Percentiles rank a stretch among this genome's conserved stretches.
phyloP scores from a whole-genome alignment of 2,888 invertebrate species.

The Dendrolimus pini region DNA sequence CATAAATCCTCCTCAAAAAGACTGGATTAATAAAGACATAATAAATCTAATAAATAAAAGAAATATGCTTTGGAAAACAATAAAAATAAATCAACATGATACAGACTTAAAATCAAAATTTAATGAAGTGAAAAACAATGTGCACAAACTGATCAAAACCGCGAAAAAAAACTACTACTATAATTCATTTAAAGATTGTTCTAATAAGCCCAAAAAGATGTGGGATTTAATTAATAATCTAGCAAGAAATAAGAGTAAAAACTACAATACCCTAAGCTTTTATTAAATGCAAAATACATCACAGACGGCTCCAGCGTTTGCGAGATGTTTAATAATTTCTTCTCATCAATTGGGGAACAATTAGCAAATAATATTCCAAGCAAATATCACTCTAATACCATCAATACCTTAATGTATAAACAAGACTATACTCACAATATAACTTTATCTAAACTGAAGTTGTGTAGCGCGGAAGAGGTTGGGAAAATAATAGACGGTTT shows the following conservation, averaged over 20 bases:
- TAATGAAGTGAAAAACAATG: constrained; percentile 1
- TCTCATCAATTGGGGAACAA: no score
- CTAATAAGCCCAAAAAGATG: constrained; percentile 7
- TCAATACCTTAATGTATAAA: neutral
- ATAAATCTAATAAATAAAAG: constrained; percentile 10
- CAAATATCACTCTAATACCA: no score
- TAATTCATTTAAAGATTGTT: constrained; percentile 4
- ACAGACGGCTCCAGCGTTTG: no score
- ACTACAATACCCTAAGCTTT: no score
- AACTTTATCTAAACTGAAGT: no score
- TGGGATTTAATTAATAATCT: constrained; percentile 7
- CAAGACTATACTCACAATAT: neutral
- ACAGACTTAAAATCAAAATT: constrained; percentile 3
- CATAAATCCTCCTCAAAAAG: constrained; percentile 5
- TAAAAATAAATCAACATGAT: constrained; percentile 7
- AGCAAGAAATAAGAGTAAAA: constrained; percentile 9
- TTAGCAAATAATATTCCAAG: no score
- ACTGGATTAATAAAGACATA: constrained; percentile 16
- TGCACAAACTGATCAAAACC: constrained; percentile 3
- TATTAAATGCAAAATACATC: no score
- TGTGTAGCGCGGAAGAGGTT: constrained; percentile 3
- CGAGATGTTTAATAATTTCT: no score
- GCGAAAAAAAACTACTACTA: constrained; percentile 8
- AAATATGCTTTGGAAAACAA: constrained; percentile 9
- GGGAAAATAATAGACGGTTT: constrained; percentile 4